Percentiles rank a stretch among this genome's conserved stretches.
phyloP scores from a whole-genome alignment of 1,140 invertebrate genomes.

The Drosophila tropicalis region DNA sequence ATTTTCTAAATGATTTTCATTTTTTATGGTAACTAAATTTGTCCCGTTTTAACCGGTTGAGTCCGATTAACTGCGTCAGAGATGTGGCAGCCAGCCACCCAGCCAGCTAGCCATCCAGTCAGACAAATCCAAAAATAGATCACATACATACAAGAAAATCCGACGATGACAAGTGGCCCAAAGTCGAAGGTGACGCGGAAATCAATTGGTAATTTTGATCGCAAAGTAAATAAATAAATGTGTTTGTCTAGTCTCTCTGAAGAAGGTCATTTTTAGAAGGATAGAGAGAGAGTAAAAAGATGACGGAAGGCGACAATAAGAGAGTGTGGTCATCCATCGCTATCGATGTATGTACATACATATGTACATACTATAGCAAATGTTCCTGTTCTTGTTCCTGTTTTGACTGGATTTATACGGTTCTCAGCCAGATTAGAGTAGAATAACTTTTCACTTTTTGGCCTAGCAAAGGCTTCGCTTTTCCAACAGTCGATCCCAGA shows the following conservation, averaged over 20 bases:
- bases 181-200: conserved; percentile 2
- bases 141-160: not conserved
- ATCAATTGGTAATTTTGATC: not conserved
- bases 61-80: conserved; percentile 10
- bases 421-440: not conserved
- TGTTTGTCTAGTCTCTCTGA: not conserved
- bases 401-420: not conserved
- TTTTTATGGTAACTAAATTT: not conserved
- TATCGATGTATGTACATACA: not conserved
- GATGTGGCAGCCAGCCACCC: conserved; percentile 7
- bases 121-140: conserved; percentile 17
- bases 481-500: no score
- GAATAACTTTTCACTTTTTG: not conserved
- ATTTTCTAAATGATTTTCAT: not conserved
- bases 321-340: not conserved
- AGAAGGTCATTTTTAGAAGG: no score
- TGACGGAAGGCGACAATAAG: not conserved
- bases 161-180: not conserved
- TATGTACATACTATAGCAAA: no score
- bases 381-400: not conserved
- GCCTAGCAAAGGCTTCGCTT: no score
- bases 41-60: conserved; percentile 2
- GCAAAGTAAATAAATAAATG: not conserved
- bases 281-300: no score
- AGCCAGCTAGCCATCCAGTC: conserved; percentile 28